phyloP scores from a whole-genome alignment of 2,797 vertebrate species.

The Sebastes kiyomatsui region DNA sequence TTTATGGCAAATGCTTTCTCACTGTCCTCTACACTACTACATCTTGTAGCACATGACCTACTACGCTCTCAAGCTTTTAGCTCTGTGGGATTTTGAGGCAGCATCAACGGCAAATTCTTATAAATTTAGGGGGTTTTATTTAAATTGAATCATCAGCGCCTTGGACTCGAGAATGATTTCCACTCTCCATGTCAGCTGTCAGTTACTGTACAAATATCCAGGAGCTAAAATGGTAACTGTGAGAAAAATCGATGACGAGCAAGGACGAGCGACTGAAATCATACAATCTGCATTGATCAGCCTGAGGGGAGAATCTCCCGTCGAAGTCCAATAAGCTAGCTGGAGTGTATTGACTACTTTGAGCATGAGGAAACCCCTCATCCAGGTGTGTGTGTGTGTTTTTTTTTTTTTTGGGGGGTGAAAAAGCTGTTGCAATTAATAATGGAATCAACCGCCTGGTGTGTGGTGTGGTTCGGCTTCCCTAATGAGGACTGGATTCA shows the following conservation, averaged over 20 bases:
- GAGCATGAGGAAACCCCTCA: conserved; percentile 63
- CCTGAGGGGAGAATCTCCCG: conserved; percentile 6
- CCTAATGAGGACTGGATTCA: conserved; percentile 79
- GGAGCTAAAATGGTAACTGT: not conserved
- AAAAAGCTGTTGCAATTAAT: conserved; percentile 68
- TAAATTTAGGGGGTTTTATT: not conserved
- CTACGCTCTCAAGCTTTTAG: not conserved
- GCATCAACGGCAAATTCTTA: not conserved
- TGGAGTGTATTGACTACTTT: conserved; percentile 9
- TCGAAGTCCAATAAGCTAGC: not conserved
- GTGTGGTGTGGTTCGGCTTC: conserved; percentile 70
- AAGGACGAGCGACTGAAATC: conserved; percentile 10
- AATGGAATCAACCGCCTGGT: conserved; percentile 68
- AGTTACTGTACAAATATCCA: not conserved
- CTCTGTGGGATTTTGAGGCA: not conserved
- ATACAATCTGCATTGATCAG: conserved; percentile 20
- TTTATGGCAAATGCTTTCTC: not conserved
- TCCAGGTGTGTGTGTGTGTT: conserved; percentile 59
- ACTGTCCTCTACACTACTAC: not conserved
- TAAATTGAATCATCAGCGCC: not conserved
- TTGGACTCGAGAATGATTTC: not conserved
- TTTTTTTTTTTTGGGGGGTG: not conserved
- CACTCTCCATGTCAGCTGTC: not conserved
- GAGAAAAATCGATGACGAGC: conserved; percentile 19
- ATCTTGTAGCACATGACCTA: not conserved